Evolutionary conservation across 2,888 invertebrate species (phyloP).

Genomic region (Pollenia labialis): DNA sequence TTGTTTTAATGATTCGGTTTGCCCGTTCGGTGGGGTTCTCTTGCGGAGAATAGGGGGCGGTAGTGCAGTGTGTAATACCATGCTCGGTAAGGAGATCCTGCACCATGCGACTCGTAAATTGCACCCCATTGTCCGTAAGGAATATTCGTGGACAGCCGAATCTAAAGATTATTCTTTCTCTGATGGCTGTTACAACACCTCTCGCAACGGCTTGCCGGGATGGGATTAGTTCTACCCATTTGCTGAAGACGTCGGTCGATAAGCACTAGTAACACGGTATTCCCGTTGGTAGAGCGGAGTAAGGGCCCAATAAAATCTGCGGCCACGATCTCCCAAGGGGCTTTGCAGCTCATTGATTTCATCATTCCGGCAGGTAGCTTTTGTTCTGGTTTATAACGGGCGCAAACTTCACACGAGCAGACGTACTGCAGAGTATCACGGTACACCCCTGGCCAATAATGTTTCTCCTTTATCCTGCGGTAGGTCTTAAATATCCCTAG

Average conservation of each 20-base stretch:
- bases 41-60: neutral
- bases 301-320: too few relatives aligned
- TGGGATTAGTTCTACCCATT: neutral
- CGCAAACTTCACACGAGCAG: constrained; percentile 40
- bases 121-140: neutral
- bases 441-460: too few relatives aligned
- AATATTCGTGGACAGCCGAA: constrained; percentile 7
- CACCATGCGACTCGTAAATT: neutral
- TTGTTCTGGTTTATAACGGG: constrained; percentile 39
- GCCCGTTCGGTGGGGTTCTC: neutral
- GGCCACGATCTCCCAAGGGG: too few relatives aligned
- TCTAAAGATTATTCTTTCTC: neutral
- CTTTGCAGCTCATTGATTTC: too few relatives aligned
- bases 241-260: neutral
- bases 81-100: neutral
- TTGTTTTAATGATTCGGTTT: neutral
- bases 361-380: too few relatives aligned
- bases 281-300: neutral
- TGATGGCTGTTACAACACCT: neutral
- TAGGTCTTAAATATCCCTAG: constrained; percentile 63
- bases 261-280: neutral
- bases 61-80: neutral
- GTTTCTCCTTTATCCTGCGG: constrained; percentile 25
- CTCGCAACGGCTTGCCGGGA: neutral
- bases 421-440: constrained; percentile 51